A percentile compares a stretch with the other conserved stretches of the same genome.
Conservation (phyloP, 2,888 invertebrate species). For the Xestia sexstrigata region DNA sequence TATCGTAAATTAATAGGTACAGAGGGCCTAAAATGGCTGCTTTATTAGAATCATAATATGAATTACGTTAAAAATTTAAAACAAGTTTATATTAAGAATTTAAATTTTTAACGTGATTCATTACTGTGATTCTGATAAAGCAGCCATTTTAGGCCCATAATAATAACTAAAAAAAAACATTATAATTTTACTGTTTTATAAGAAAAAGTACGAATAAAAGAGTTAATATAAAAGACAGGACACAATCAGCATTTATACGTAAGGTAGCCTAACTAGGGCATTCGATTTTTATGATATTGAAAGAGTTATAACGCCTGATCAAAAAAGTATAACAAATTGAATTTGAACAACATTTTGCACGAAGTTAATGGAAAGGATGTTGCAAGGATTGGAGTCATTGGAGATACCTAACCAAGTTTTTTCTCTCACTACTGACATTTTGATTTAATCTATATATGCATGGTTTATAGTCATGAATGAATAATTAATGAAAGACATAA, state of each 20-base stretch:
- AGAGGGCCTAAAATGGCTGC: too few species aligned
- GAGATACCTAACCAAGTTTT: too few species aligned
- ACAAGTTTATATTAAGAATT: too few species aligned
- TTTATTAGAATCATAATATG: too few species aligned
- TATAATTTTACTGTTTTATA: background rate
- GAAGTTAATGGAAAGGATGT: background rate
- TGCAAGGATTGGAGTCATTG: too few species aligned
- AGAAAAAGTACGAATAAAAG: background rate
- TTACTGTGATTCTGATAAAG: too few species aligned
- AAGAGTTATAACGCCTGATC: slow-evolving; percentile 43
- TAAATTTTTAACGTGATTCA: too few species aligned
- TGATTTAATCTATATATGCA: too few species aligned
- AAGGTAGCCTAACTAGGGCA: background rate
- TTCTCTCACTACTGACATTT: background rate
- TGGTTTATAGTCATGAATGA: background rate
- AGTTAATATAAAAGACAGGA: background rate
- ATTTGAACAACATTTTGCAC: slow-evolving; percentile 16
- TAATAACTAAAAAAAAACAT: too few species aligned
- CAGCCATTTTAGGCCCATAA: too few species aligned
- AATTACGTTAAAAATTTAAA: too few species aligned
- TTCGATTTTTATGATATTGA: background rate
- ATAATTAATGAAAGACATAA: background rate
- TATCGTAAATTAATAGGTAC: background rate
- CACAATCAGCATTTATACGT: background rate
- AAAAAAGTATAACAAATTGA: slow-evolving; percentile 21